A percentile compares a stretch with the other conserved stretches of the same genome.
Conservation (phyloP, 2,888 invertebrate species). For the Auanema freiburgensis region DNA sequence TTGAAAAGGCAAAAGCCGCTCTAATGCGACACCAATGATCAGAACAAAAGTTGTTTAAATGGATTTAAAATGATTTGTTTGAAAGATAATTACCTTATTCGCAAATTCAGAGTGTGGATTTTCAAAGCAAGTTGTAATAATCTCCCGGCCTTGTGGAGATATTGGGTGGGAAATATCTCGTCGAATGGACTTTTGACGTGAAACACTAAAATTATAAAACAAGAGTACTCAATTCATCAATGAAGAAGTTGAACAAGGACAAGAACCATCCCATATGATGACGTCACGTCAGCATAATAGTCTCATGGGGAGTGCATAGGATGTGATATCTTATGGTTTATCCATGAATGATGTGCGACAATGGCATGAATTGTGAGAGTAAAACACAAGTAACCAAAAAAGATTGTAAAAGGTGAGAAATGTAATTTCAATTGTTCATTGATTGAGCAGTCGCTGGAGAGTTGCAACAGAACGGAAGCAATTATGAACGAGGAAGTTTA, state of each 20-base stretch:
- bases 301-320: not conserved
- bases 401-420: no score
- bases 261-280: not conserved
- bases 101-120: constrained; percentile 61
- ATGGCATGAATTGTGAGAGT: no score
- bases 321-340: constrained; percentile 3
- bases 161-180: constrained; percentile 45
- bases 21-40: no score
- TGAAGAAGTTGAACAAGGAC: not conserved
- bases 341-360: constrained; percentile 7
- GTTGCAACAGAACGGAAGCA: no score
- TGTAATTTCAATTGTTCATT: no score
- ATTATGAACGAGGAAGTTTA: no score
- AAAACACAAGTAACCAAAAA: no score
- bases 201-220: constrained; percentile 15
- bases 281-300: not conserved
- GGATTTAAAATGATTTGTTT: not conserved
- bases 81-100: constrained; percentile 39
- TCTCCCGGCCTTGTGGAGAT: constrained; percentile 42
- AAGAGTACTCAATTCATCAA: constrained; percentile 4
- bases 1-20: no score
- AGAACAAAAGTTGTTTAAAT: constrained; percentile 1
- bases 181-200: constrained; percentile 41
- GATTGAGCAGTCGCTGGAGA: no score
- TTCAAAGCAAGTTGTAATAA: constrained; percentile 58